Percentiles rank a stretch among this genome's conserved stretches.
phyloP scores from a whole-genome alignment of 2,113 vertebrate genomes.

The Esox niger region DNA sequence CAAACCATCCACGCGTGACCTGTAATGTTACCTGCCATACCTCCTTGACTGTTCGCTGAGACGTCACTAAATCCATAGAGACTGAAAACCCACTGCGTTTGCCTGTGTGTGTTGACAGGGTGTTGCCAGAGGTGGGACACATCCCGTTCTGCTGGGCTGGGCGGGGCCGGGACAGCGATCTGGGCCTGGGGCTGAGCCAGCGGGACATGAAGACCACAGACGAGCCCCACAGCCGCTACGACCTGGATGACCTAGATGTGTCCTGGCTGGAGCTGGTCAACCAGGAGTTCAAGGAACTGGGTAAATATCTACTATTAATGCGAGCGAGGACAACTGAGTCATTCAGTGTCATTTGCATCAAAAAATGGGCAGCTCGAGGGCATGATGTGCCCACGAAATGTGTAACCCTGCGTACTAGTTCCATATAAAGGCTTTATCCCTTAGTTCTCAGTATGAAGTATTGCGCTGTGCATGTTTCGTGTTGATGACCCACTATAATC shows the following conservation, averaged over 20 bases:
- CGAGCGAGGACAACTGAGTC: too few relatives aligned
- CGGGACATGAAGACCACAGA: slow-evolving; percentile 38
- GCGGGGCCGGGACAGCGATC: slow-evolving; percentile 22
- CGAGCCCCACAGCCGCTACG: slow-evolving; percentile 83
- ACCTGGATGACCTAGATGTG: slow-evolving; percentile 93
- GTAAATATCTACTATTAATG: slow-evolving; percentile 71
- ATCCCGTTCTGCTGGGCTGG: slow-evolving; percentile 46
- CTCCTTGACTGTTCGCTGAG: background rate
- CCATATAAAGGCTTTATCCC: too few relatives aligned
- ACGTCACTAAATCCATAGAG: too few relatives aligned
- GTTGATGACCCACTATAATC: too few relatives aligned
- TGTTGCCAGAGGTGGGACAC: slow-evolving; percentile 67
- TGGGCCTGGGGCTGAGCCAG: slow-evolving; percentile 10
- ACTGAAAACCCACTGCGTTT: background rate
- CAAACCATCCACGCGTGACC: background rate
- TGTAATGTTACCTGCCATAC: background rate
- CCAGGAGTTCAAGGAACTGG: slow-evolving; percentile 89
- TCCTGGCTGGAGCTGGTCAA: slow-evolving; percentile 93
- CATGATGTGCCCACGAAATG: too few relatives aligned
- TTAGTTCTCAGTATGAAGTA: too few relatives aligned
- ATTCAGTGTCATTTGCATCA: too few relatives aligned
- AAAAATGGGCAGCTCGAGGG: too few relatives aligned
- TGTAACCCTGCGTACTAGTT: too few relatives aligned
- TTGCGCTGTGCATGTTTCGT: too few relatives aligned
- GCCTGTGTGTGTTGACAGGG: slow-evolving; percentile 47